Evolutionary conservation across 1,140 invertebrate species (phyloP), one percentile per base, ranked within the genome.

Genomic region (Ylistrum balloti): DNA sequence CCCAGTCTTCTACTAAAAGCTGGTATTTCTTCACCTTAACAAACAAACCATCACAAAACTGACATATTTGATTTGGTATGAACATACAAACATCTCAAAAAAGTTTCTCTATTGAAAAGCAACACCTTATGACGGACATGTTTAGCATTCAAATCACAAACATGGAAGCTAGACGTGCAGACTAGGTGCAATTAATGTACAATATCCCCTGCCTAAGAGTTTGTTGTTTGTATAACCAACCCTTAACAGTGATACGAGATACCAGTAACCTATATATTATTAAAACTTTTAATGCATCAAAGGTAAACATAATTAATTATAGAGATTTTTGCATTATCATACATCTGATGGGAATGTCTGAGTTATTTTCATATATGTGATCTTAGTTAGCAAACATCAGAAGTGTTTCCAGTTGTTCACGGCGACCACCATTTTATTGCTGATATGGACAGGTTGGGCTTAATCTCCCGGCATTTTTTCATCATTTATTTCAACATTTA

Each of bases 401-500:
- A 74, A 28, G 22, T 74, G 56, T 74, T 74, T 28, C 56, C 22
- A 74, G n/a, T n/a, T 28, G n/a, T 28, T 74, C 56, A n/a, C n/a
- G 13, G n/a, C 56, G 56, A 74, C 56, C 56, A 74, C 56, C 56
- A n/a, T 74, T 74, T 74, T 74, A 74, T 74, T 74, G n/a, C 56
- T 74, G 56, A 74, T 74, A 74, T 74, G 56, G 56, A 28, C 56
- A 28, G n/a, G 56, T 28, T 74, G 11, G 5, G 9, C 17, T 5
- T 74, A 74, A 74, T 74, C 56, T 74, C 0, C 1, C 56, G 13
- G n/a, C 56, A 28, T 74, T n/a, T 74, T 74, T 74, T 74, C 22
- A 74, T 28, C 56, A 74, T 74, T 74, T 74, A 74, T 74, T 74
- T 74, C n/a, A 74, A n/a, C 56, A 74, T 74, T 74, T 74, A 28